Percentiles rank a stretch among this genome's conserved stretches.
phyloP scores from a whole-genome alignment of 2,888 invertebrate species.

The Poecilobothrus nobilitatus region DNA sequence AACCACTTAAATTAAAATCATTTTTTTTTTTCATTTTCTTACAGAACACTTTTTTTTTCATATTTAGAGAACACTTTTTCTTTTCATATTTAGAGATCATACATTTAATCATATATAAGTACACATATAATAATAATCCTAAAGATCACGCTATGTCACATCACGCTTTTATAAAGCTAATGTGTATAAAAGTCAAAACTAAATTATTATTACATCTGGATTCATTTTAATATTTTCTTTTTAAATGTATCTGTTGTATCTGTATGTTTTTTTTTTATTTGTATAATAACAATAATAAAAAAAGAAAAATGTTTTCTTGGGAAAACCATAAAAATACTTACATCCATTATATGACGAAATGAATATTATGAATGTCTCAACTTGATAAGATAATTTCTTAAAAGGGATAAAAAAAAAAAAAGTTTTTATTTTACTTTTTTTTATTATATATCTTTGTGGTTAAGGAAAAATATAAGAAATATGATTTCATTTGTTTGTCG shows the following conservation, averaged over 20 bases:
- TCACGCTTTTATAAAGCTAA: not conserved
- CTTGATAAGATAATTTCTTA: conserved; percentile 1
- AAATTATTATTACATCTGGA: conserved; percentile 1
- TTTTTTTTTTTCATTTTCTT: not conserved
- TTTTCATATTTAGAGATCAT: not conserved
- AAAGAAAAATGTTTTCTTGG: not conserved
- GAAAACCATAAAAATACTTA: conserved; percentile 1
- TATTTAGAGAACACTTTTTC: too few species aligned
- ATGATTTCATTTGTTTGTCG: too few species aligned
- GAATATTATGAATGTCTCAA: conserved; percentile 4
- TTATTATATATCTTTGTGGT: too few species aligned
- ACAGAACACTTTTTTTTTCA: not conserved
- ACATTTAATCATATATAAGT: not conserved
- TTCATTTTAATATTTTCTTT: not conserved
- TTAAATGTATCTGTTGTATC: not conserved
- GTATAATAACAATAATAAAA: not conserved
- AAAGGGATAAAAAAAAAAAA: too few species aligned
- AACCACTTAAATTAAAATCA: not conserved
- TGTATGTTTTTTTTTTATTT: not conserved
- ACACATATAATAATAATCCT: too few species aligned
- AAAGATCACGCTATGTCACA: not conserved
- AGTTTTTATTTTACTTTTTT: not conserved
- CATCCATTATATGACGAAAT: not conserved
- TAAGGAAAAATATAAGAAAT: too few species aligned
- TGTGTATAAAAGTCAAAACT: not conserved